phyloP scores from a whole-genome alignment of 2,113 vertebrate species.

The Oncorhynchus masou region DNA sequence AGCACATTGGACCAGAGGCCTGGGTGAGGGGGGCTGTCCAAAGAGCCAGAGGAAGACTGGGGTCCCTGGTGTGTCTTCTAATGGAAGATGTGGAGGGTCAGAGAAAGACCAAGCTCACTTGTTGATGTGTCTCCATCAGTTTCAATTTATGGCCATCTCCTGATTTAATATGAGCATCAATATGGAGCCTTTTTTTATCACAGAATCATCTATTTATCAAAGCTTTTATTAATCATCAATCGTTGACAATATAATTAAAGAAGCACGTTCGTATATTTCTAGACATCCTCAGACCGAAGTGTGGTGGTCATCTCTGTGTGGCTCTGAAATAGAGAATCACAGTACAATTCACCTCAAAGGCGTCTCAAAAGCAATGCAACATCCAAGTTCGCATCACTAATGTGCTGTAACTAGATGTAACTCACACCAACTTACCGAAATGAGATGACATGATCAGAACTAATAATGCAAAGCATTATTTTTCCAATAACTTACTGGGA shows the following conservation, averaged over 20 bases:
- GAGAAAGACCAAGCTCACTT: constrained; percentile 54
- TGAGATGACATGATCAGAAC: constrained; percentile 19
- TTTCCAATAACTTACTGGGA: constrained; percentile 34
- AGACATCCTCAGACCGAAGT: background rate
- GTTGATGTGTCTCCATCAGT: constrained; percentile 39
- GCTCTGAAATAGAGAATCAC: background rate
- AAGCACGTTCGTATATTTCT: no score
- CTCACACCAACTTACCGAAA: constrained; percentile 32
- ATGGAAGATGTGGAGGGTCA: background rate
- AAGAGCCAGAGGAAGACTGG: constrained; percentile 16
- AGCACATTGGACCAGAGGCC: background rate
- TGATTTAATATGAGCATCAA: constrained; percentile 5
- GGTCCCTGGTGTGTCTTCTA: background rate
- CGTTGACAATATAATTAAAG: background rate
- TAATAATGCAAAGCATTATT: constrained; percentile 48
- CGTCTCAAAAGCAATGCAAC: no score
- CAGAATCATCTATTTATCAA: background rate
- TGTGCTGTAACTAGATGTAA: background rate
- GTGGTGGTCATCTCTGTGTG: background rate
- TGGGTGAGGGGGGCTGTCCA: constrained; percentile 23
- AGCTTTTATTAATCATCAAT: background rate
- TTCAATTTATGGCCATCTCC: background rate
- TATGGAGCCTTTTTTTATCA: background rate
- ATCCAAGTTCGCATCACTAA: background rate
- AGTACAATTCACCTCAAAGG: background rate